Conservation (phyloP, 1,140 invertebrate genomes). For the Zaprionus africanus region DNA sequence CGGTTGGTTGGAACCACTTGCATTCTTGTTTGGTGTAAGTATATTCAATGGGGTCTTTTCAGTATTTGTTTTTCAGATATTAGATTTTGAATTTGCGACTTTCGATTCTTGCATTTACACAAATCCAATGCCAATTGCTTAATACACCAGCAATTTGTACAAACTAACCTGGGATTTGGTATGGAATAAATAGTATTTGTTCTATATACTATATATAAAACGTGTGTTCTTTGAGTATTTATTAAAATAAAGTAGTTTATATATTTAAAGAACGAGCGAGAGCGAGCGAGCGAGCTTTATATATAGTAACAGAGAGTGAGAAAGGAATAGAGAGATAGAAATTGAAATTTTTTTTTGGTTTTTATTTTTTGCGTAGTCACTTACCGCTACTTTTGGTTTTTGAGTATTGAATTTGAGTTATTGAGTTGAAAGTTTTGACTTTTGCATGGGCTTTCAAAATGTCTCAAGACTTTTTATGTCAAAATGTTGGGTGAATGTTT, state of each 20-base stretch:
- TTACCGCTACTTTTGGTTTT: constrained; percentile 71
- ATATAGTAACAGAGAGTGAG: constrained; percentile 62
- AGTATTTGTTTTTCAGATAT: constrained; percentile 28
- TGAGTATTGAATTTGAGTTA: constrained; percentile 57
- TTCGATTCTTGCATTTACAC: constrained; percentile 29
- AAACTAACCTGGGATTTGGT: constrained; percentile 53
- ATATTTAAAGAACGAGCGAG: constrained; percentile 32
- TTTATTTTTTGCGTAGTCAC: constrained; percentile 65
- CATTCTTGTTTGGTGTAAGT: constrained; percentile 45
- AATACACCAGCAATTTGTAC: constrained; percentile 55
- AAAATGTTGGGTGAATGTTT: constrained; percentile 56
- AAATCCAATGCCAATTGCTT: constrained; percentile 52
- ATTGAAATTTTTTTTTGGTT: constrained; percentile 48
- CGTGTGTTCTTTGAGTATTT: constrained; percentile 45
- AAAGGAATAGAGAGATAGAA: constrained; percentile 58
- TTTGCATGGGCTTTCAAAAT: constrained; percentile 62
- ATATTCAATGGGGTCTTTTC: constrained; percentile 29
- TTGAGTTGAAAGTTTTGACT: constrained; percentile 48
- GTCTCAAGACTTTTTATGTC: constrained; percentile 54
- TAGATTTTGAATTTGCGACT: constrained; percentile 44
- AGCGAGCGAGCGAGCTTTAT: constrained; percentile 54
- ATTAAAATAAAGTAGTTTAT: constrained; percentile 44
- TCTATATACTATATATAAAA: constrained; percentile 22
- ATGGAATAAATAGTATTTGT: constrained; percentile 13
- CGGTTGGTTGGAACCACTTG: constrained; percentile 73